Percentiles rank a stretch among this genome's conserved stretches.
phyloP scores from a whole-genome alignment of 2,113 vertebrate species.

The Misgurnus mizolepis region DNA sequence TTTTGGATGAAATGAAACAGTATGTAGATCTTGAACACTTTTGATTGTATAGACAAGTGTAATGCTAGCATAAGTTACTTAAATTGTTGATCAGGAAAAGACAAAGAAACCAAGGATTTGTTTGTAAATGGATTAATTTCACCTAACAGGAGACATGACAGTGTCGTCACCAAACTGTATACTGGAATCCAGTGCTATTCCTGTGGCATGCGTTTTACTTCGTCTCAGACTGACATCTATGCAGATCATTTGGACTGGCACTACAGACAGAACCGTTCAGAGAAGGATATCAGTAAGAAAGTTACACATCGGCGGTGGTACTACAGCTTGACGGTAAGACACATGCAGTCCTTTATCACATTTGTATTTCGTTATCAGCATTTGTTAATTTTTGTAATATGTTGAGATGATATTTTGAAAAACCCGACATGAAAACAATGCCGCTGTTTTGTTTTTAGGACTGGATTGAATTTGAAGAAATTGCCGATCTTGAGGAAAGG shows the following conservation, averaged over 20 bases:
- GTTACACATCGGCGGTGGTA: conserved; percentile 96
- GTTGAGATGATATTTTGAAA: background rate
- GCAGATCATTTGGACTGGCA: conserved; percentile 99
- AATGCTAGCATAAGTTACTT: background rate
- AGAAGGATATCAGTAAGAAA: conserved; percentile 94
- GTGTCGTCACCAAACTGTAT: conserved; percentile 91
- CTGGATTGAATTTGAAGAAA: conserved; percentile 99
- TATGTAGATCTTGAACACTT: conserved; percentile 67
- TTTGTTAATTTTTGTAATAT: background rate
- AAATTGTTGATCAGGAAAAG: no score
- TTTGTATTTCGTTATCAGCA: background rate
- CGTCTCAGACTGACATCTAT: conserved; percentile 94
- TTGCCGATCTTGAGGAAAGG: conserved; percentile 95
- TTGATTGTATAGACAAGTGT: background rate
- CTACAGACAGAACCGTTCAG: conserved; percentile 94
- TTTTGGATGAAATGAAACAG: conserved; percentile 90
- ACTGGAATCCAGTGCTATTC: conserved; percentile 98
- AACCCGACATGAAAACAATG: background rate
- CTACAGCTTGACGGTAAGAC: conserved; percentile 89
- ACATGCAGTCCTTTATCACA: no score
- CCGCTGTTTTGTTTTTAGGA: conserved; percentile 74
- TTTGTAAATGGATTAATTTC: background rate
- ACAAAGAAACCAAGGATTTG: background rate
- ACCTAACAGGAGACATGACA: conserved; percentile 83
- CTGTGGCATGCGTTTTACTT: conserved; percentile 96